Percentiles rank a stretch among this genome's conserved stretches.
phyloP scores from a whole-genome alignment of 2,888 invertebrate genomes.

The Schizotus pectinicornis region DNA sequence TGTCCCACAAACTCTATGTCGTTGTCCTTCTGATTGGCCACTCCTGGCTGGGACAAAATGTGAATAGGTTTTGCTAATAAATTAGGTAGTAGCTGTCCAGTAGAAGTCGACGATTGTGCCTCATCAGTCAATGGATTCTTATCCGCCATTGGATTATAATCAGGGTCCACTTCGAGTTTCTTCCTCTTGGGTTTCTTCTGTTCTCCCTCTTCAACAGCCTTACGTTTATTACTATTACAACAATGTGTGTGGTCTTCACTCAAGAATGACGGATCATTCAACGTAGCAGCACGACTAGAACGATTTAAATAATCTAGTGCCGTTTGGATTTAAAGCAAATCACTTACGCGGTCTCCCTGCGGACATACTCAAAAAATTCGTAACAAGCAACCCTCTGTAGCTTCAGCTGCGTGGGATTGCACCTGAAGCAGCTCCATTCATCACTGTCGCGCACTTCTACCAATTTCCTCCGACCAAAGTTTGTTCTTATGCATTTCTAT shows the following conservation, averaged over 20 bases:
- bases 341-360: constrained; percentile 65
- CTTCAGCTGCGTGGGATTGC: constrained; percentile 70
- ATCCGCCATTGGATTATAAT: constrained; percentile 41
- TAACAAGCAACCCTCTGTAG: constrained; percentile 72
- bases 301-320: neutral
- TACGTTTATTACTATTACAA: constrained; percentile 49
- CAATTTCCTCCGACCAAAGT: constrained; percentile 70
- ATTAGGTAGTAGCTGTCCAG: too few relatives aligned
- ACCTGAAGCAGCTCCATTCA: constrained; percentile 82
- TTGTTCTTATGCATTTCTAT: constrained; percentile 76
- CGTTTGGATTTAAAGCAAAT: neutral
- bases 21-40: constrained; percentile 4
- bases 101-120: neutral
- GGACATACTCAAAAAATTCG: constrained; percentile 73
- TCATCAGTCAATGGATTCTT: neutral
- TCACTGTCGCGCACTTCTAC: constrained; percentile 77
- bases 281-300: constrained; percentile 59
- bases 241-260: constrained; percentile 46
- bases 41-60: constrained; percentile 13
- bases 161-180: constrained; percentile 40
- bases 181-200: constrained; percentile 35
- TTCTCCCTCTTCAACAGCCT: constrained; percentile 20
- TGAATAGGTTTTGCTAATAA: constrained; percentile 13
- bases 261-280: constrained; percentile 55
- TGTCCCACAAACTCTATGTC: constrained; percentile 17